These are phyloP conservation scores for Calliopum simillimum DNA, from an alignment of 2,888 invertebrate genomes.

Conservation along the genomic window DNA sequence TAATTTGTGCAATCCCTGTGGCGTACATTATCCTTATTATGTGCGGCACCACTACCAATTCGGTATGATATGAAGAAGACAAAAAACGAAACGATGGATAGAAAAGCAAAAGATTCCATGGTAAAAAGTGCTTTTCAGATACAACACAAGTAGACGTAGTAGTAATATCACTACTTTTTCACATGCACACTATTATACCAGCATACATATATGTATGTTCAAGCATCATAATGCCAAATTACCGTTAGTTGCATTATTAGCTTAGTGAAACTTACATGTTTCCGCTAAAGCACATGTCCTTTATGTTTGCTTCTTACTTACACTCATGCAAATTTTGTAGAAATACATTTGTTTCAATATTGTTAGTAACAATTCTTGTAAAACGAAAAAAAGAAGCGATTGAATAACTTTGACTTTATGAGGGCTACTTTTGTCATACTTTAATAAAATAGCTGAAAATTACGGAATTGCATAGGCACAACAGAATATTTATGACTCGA, in stretches of 20 bases:
- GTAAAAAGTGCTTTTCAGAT: not conserved
- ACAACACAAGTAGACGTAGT: not conserved
- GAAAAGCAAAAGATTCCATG: not conserved
- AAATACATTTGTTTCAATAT: not conserved
- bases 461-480: no score
- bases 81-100: no score
- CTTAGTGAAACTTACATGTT: conserved; percentile 30
- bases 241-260: conserved; percentile 36
- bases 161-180: not conserved
- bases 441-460: no score
- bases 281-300: conserved; percentile 9
- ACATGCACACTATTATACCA: conserved; percentile 35
- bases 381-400: no score
- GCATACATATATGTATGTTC: conserved; percentile 22
- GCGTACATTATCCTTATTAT: conserved; percentile 33
- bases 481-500: no score
- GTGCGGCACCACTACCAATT: not conserved
- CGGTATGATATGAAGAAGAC: not conserved
- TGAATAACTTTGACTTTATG: no score
- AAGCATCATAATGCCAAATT: conserved; percentile 32
- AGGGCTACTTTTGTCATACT: no score
- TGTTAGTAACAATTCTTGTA: no score
- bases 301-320: not conserved
- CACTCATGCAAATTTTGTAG: not conserved
- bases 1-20: conserved; percentile 34